Evolutionary conservation across 2,113 vertebrate species (phyloP), one percentile per base, ranked within the genome.

Genomic region (Amphiprion ocellaris): DNA sequence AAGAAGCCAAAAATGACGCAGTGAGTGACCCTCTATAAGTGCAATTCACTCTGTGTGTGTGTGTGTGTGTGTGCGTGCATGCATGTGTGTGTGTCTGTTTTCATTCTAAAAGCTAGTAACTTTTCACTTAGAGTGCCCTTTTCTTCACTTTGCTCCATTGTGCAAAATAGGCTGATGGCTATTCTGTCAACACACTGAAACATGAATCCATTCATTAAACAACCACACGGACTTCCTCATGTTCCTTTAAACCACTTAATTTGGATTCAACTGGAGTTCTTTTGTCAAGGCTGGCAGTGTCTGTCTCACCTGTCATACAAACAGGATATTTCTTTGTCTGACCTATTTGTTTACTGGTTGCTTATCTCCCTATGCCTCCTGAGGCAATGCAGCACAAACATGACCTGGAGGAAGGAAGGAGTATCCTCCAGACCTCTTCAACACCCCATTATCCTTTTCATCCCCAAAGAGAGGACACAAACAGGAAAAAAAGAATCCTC

Each of bases 311-410:
- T 62, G 82, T 81, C 70, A 64, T 14, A 74, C 71, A 79, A 87
- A 88, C 81, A 81, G 55, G 61, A 74, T 44, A 77, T 73, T 28
- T 83, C 88, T 92, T 90, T 90, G 85, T 88, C 26, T 28, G 0
- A 33, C 12, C 49, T 79, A 26, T 90, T 93, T 93, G 89, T 90
- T 87, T 84, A 74, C 26, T 77, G 62, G 66, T 71, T 50, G 23
- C 88, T 92, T 91, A 92, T 92, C 85, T 93, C 75, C 16, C 8
- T 28, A 53, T 10, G 61, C 24, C 54, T 80, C 77, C 83, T 21
- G 69, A 58, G 41, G 70, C 65, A 63, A 67, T 28, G 52, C 62
- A 81, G 81, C 74, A 88, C 76, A 90, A 87, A 89, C 83, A 77
- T 52, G 16, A 64, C 78, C 69, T 24, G 16, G n/a, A 69, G 81